Evolutionary conservation across 2,888 invertebrate genomes (phyloP).

Genomic region (Brachypalpus laphriformis): DNA sequence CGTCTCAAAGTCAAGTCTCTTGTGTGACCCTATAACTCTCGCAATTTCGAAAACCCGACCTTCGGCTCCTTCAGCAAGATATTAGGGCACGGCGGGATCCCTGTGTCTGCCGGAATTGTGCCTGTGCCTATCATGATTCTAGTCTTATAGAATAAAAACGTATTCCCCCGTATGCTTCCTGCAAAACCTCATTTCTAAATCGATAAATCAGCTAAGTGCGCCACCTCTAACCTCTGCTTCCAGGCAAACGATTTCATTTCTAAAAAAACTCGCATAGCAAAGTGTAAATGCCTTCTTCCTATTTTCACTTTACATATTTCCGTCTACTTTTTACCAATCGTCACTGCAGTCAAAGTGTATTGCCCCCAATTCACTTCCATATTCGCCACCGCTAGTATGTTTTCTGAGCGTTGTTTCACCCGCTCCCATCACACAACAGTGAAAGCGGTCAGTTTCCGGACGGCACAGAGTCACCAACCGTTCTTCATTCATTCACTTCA

Average conservation of each 20-base stretch:
- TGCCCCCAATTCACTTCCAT: conserved; percentile 33
- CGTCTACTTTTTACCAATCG: conserved; percentile 11
- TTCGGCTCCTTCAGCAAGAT: too few relatives aligned
- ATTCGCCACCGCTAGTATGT: conserved; percentile 10
- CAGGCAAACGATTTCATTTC: background rate
- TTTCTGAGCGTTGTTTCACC: conserved; percentile 20
- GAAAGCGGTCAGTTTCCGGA: conserved; percentile 61
- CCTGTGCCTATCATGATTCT: too few relatives aligned
- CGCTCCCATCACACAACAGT: background rate
- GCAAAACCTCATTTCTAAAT: too few relatives aligned
- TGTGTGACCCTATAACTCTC: too few relatives aligned
- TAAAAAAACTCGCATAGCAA: conserved; percentile 1
- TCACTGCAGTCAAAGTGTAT: conserved; percentile 30
- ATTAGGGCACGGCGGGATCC: too few relatives aligned
- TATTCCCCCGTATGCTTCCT: too few relatives aligned
- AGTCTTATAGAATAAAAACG: too few relatives aligned
- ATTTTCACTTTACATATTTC: background rate
- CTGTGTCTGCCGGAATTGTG: too few relatives aligned
- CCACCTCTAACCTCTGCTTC: background rate
- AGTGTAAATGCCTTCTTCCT: conserved; percentile 12
- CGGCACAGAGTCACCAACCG: conserved; percentile 22
- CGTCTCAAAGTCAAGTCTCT: too few relatives aligned
- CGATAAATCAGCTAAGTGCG: background rate
- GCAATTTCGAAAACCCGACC: too few relatives aligned
- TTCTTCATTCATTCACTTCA: conserved; percentile 22